Evolutionary conservation across 1,140 invertebrate genomes (phyloP).

Genomic region (Drosophila bocki): DNA sequence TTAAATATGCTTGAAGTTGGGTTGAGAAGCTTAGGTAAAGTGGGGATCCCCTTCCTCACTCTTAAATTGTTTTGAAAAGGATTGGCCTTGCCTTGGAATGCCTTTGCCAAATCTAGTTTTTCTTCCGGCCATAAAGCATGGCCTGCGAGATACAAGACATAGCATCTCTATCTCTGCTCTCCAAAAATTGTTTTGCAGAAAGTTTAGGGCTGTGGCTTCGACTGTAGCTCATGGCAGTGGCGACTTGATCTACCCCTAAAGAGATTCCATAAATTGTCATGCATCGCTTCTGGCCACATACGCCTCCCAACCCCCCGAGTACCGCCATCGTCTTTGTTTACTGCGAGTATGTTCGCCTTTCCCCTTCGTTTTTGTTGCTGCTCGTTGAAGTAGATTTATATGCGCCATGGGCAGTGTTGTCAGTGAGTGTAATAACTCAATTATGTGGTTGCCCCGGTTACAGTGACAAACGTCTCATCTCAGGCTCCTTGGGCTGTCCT

Average conservation of each 20-base stretch:
- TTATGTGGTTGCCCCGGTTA: constrained; percentile 68
- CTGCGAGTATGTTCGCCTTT: constrained; percentile 26
- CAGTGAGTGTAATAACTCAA: constrained; percentile 71
- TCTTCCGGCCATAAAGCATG: constrained; percentile 12
- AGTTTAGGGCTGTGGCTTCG: constrained; percentile 5
- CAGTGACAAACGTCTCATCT: constrained; percentile 52
- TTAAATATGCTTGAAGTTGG: neutral
- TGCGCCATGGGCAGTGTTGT: constrained; percentile 35
- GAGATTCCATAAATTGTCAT: constrained; percentile 43
- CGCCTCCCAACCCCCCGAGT: neutral
- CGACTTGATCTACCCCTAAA: constrained; percentile 33
- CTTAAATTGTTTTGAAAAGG: constrained; percentile 9
- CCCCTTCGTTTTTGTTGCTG: constrained; percentile 33
- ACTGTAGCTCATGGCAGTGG: constrained; percentile 24
- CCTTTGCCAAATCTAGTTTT: constrained; percentile 11
- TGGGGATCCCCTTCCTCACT: neutral
- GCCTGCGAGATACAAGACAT: neutral
- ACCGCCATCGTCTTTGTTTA: constrained; percentile 24
- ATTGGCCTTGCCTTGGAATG: constrained; percentile 10
- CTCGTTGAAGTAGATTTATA: constrained; percentile 42
- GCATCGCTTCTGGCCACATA: constrained; percentile 23
- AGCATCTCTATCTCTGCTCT: neutral
- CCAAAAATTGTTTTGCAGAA: constrained; percentile 7
- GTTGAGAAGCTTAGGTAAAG: neutral
- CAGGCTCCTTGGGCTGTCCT: constrained; percentile 14